Evolutionary conservation across 1,140 invertebrate species (phyloP).

Genomic region (Hylaeus volcanicus): DNA sequence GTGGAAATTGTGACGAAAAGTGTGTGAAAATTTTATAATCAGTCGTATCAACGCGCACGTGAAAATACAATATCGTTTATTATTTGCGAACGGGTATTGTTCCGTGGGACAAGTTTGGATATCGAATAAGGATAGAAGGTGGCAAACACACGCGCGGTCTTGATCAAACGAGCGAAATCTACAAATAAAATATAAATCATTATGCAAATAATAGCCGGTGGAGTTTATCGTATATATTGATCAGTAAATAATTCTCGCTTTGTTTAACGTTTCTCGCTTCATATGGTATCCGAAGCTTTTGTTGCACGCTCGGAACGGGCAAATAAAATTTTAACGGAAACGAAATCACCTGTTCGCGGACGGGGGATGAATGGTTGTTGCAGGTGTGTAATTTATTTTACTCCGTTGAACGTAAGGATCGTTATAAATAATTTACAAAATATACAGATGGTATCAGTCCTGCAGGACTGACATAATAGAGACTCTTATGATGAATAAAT

Average conservation of each 20-base stretch:
- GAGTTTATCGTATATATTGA: slow-evolving; percentile 19
- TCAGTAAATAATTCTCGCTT: slow-evolving; percentile 33
- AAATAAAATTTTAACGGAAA: slow-evolving; percentile 9
- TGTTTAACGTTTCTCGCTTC: slow-evolving; percentile 4
- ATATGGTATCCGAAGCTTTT: neutral
- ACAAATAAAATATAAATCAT: slow-evolving; percentile 34
- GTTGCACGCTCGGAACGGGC: neutral
- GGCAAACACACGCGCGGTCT: slow-evolving; percentile 15
- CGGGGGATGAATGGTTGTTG: neutral
- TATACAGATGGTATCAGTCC: too few relatives aligned
- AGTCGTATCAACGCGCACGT: too few relatives aligned
- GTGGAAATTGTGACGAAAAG: too few relatives aligned
- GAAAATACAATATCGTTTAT: neutral
- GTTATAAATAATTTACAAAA: neutral
- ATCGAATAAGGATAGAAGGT: neutral
- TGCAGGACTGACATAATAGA: too few relatives aligned
- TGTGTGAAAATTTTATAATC: too few relatives aligned
- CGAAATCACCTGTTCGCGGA: slow-evolving; percentile 9
- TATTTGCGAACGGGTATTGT: neutral
- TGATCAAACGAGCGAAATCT: slow-evolving; percentile 31
- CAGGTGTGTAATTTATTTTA: slow-evolving; percentile 5
- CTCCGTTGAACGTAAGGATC: neutral
- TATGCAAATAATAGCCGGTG: slow-evolving; percentile 32
- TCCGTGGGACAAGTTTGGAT: too few relatives aligned
- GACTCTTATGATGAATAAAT: too few relatives aligned